A percentile compares a stretch with the other conserved stretches of the same genome.
Evolutionary conservation across 2,113 vertebrate genomes (phyloP).

Genomic region (Mesitornis unicolor): DNA sequence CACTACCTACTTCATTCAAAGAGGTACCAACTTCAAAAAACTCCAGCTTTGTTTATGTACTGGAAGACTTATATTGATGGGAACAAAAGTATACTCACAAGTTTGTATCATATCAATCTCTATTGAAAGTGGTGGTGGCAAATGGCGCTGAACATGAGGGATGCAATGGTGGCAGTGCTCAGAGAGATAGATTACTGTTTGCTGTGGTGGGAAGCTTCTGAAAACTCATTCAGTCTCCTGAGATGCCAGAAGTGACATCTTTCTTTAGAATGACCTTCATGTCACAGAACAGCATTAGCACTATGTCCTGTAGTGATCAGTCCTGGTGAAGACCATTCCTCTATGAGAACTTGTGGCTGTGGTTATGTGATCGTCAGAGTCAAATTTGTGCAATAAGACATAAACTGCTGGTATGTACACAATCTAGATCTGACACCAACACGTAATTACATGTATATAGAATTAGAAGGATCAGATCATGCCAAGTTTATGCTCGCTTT

Average conservation of each 20-base stretch:
- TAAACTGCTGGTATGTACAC: not conserved
- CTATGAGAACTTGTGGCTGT: not conserved
- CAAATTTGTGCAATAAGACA: not conserved
- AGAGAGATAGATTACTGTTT: not conserved
- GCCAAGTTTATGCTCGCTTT: not conserved
- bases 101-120: not conserved
- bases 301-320: not conserved
- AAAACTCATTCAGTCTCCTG: not conserved
- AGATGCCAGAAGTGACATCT: not conserved
- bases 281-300: not conserved
- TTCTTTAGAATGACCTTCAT: not conserved
- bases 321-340: not conserved
- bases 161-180: not conserved
- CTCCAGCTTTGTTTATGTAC: not conserved
- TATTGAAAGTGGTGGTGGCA: not conserved
- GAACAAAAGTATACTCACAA: not conserved
- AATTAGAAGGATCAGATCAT: not conserved
- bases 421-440: not conserved
- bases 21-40: not conserved
- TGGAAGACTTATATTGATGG: not conserved
- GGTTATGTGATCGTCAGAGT: rapidly evolving
- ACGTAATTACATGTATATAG: not conserved
- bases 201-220: not conserved
- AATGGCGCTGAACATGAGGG: not conserved
- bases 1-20: not conserved